Evolutionary conservation across 1,140 invertebrate genomes (phyloP).

Genomic region (Acromyrmex charruanus): DNA sequence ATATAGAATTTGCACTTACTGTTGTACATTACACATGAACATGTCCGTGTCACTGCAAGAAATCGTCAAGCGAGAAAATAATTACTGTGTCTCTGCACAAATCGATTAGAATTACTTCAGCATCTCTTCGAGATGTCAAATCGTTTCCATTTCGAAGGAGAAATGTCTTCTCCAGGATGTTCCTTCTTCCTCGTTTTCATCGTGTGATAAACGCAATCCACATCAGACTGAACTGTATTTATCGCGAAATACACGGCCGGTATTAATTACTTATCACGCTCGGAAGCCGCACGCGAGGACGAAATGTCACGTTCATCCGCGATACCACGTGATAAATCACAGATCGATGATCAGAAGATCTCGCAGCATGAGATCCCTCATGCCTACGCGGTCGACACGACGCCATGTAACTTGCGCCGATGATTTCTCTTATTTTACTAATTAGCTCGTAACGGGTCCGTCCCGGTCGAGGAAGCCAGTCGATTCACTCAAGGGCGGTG

Average conservation of each 20-base stretch:
- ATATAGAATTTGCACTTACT: not conserved
- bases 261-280: constrained; percentile 54
- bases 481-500: constrained; percentile 57
- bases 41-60: not conserved
- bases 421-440: constrained; percentile 78
- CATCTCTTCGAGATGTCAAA: not conserved
- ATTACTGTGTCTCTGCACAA: not conserved
- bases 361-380: constrained; percentile 53
- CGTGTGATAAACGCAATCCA: constrained; percentile 6
- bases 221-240: constrained; percentile 25
- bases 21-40: no score
- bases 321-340: constrained; percentile 68
- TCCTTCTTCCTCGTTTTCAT: not conserved
- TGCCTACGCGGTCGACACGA: constrained; percentile 65
- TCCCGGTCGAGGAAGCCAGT: constrained; percentile 55
- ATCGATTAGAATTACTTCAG: constrained; percentile 10
- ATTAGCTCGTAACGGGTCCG: constrained; percentile 79
- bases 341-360: constrained; percentile 72
- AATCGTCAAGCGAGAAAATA: constrained; percentile 10
- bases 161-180: not conserved
- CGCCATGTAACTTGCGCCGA: constrained; percentile 64
- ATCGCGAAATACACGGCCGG: constrained; percentile 16
- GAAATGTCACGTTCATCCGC: not conserved
- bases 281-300: not conserved
- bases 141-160: constrained; percentile 22